Conservation (phyloP, 2,888 invertebrate species). For the Dilophus febrilis region DNA sequence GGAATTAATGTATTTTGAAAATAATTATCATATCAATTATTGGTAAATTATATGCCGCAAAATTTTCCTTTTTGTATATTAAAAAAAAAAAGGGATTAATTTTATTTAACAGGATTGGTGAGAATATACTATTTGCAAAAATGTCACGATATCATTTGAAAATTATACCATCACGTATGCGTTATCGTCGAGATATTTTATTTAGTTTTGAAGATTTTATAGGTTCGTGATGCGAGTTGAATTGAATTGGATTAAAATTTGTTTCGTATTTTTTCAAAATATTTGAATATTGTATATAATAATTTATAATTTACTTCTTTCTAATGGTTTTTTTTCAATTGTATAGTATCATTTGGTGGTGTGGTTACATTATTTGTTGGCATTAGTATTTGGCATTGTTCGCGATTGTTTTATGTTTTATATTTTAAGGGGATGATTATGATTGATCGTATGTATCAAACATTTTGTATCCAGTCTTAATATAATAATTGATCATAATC, state of each 20-base stretch:
- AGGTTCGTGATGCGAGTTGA: conserved; percentile 30
- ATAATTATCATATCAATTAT: not conserved
- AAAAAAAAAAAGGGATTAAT: too few relatives aligned
- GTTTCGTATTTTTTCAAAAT: too few relatives aligned
- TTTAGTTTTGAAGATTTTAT: conserved; percentile 40
- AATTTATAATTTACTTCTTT: too few relatives aligned
- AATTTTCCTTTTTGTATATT: too few relatives aligned
- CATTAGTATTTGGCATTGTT: conserved; percentile 31
- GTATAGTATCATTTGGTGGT: conserved; percentile 37
- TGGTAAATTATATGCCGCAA: not conserved
- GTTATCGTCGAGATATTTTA: conserved; percentile 36
- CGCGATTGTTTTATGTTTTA: conserved; percentile 22
- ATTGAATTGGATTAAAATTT: too few relatives aligned
- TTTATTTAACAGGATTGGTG: not conserved
- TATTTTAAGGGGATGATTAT: too few relatives aligned
- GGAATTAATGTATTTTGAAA: conserved; percentile 10
- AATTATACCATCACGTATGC: conserved; percentile 33
- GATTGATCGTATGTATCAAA: too few relatives aligned
- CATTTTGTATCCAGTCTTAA: too few relatives aligned
- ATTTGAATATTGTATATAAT: too few relatives aligned
- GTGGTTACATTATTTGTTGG: conserved; percentile 35
- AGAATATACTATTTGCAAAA: conserved; percentile 8
- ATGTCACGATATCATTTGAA: conserved; percentile 37
- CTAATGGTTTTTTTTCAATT: too few relatives aligned
- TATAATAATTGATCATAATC: too few relatives aligned